These are phyloP conservation scores for Pica pica DNA, from an alignment of 2,113 vertebrate genomes.

Conservation along the genomic window DNA sequence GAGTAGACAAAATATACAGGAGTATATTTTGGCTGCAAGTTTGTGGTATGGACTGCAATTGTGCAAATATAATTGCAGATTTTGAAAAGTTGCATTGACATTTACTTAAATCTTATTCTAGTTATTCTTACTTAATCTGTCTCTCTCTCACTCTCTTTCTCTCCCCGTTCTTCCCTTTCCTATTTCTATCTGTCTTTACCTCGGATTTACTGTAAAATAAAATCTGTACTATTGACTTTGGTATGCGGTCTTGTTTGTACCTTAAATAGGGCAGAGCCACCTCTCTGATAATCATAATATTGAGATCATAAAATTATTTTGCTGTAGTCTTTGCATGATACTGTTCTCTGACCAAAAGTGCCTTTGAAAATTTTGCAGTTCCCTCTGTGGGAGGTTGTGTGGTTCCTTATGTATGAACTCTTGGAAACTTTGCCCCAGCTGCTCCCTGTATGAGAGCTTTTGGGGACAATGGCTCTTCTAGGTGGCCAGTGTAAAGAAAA, in stretches of 20 bases:
- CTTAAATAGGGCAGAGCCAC: not conserved
- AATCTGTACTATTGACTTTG: not conserved
- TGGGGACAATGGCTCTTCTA: not conserved
- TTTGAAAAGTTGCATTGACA: not conserved
- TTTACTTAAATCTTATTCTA: not conserved
- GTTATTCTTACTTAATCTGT: not conserved
- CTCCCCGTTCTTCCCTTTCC: not conserved
- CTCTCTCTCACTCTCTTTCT: not conserved
- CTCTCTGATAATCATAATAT: not conserved
- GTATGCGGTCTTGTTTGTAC: not conserved
- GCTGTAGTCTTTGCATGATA: accelerated
- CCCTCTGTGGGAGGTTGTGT: not conserved
- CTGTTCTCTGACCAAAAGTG: not conserved
- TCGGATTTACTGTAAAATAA: not conserved
- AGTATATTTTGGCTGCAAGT: not conserved
- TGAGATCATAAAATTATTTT: not conserved
- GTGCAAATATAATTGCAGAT: not conserved
- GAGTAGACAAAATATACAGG: not conserved
- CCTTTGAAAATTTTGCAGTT: not conserved
- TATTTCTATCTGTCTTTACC: not conserved
- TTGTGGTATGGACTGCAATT: not conserved
- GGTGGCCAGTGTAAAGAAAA: not conserved
- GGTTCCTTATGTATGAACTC: not conserved
- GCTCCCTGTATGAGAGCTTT: not conserved
- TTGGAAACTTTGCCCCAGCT: not conserved